These are phyloP conservation scores for Odontocolon sp. DNA, from an alignment of 2,888 invertebrate species.

Conservation along the genomic window DNA sequence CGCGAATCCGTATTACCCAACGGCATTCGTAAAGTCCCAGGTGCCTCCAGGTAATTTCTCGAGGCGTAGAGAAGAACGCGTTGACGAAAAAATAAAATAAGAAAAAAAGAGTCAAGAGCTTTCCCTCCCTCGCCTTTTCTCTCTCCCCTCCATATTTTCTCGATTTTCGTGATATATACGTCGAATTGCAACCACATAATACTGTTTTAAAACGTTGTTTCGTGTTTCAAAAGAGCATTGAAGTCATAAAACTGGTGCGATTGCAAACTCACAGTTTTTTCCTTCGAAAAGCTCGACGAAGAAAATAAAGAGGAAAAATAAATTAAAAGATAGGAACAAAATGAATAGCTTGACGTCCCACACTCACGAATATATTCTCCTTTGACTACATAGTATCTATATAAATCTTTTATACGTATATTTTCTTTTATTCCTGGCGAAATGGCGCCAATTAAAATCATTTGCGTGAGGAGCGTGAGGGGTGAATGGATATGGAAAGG, in stretches of 20 bases:
- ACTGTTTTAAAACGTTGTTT: constrained; percentile 1
- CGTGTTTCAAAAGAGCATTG: constrained; percentile 16
- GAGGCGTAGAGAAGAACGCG: constrained; percentile 32
- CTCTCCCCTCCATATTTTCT: background rate
- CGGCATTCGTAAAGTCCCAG: constrained; percentile 63
- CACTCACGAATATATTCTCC: background rate
- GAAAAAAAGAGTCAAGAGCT: background rate
- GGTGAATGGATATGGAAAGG: constrained; percentile 5
- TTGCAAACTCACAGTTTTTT: background rate
- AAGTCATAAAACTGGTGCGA: background rate
- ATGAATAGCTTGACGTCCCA: background rate
- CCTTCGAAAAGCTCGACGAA: background rate
- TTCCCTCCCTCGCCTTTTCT: background rate
- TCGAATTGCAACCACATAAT: constrained; percentile 8
- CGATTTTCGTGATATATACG: background rate
- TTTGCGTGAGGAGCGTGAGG: constrained; percentile 32
- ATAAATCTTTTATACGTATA: constrained; percentile 37
- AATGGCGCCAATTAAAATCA: constrained; percentile 55
- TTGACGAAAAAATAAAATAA: constrained; percentile 23
- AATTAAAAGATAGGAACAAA: background rate
- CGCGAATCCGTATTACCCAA: constrained; percentile 69
- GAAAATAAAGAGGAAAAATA: background rate
- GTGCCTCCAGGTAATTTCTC: constrained; percentile 60
- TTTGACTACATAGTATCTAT: background rate
- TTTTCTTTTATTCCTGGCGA: constrained; percentile 23